Evolutionary conservation across 2,888 invertebrate species (phyloP), one percentile per base, ranked within the genome.

Genomic region (Pediacus dermestoides): DNA sequence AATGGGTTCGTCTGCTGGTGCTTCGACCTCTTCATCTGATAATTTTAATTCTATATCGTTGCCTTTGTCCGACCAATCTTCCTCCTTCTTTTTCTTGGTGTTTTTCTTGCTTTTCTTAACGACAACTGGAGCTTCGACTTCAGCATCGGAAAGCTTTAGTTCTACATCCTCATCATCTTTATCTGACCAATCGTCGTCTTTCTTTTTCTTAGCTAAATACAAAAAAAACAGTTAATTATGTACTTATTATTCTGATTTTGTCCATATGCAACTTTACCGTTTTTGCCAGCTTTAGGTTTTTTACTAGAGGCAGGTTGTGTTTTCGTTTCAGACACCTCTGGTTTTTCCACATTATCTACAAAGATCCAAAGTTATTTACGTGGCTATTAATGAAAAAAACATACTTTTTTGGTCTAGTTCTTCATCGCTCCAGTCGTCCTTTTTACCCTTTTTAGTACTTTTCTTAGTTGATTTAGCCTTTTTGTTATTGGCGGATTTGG

Each of bases 401-500:
- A 35, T 46, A 44, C 65, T 55, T 32, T 47, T 54, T 44, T 66
- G 68, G 37, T 63, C 68, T 12, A 51, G 53, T 34, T 67, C 65
- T 36, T 61, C 58, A 44, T 71, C 67, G 39, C 58, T 64, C 53
- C 63, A 71, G 38, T 63, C 61, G 10, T 57, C 51, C 42, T 56
- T 57, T 40, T 64, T 63, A 34, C 63, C 61, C 26, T 58, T 53
- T 49, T 65, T 66, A 43, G 74, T 75, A 30, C 71, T 73, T 53
- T 70, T 68, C 42, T 67, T 61, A 18, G 68, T 72, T 61, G 71
- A 72, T 64, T 72, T 71, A 50, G 70, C 70, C 40, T 67, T 63
- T 63, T 75, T 76, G 39, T 62, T n/a, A n/a, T n/a, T n/a, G n/a
- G n/a, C n/a, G 64, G 74, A 74, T 74, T 49, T 50, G 3, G 37